Conservation (phyloP, 2,888 invertebrate species). For the Aplocera efformata region DNA sequence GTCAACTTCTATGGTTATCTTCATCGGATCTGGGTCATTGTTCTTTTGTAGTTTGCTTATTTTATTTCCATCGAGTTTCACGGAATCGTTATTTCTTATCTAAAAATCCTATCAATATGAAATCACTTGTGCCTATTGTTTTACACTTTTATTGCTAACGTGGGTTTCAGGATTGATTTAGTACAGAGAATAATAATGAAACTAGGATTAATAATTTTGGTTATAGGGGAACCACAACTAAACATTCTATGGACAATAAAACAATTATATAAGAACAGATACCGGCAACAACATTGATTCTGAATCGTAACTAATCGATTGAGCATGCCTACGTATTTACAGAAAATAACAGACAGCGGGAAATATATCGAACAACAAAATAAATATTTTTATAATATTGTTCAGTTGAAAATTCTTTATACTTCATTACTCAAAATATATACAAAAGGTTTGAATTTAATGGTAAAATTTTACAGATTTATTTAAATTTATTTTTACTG, state of each 20-base stretch:
- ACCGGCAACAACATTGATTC: constrained; percentile 30
- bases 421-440: too few relatives aligned
- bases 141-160: constrained; percentile 11
- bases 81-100: constrained; percentile 30
- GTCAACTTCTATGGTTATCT: constrained; percentile 76
- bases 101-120: constrained; percentile 7
- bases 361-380: too few relatives aligned
- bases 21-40: constrained; percentile 77
- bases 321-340: too few relatives aligned
- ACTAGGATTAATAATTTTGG: constrained; percentile 4
- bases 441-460: too few relatives aligned
- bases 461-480: too few relatives aligned
- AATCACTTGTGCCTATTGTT: constrained; percentile 4
- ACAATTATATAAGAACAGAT: constrained; percentile 14
- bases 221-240: neutral
- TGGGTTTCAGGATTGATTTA: neutral
- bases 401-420: too few relatives aligned
- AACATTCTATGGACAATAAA: constrained; percentile 5
- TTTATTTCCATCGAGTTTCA: constrained; percentile 43
- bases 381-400: too few relatives aligned
- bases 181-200: neutral
- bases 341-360: too few relatives aligned
- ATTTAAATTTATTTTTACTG: too few relatives aligned
- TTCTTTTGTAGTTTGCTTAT: constrained; percentile 69
- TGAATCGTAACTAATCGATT: constrained; percentile 58